Evolutionary conservation across 2,113 vertebrate species (phyloP).

Genomic region (Notiomystis cincta): DNA sequence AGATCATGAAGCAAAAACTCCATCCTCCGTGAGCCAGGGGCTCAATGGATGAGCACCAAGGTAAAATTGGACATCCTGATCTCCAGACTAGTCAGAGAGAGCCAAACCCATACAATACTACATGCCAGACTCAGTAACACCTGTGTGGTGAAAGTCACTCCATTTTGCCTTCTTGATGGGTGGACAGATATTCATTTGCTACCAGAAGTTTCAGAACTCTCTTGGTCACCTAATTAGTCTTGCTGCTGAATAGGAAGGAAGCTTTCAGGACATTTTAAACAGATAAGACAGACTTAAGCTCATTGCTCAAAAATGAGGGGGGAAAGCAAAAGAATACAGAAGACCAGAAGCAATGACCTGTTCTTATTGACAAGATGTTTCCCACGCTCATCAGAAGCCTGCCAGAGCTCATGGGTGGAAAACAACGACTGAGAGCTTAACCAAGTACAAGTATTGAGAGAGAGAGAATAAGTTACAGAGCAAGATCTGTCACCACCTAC

Average conservation of each 20-base stretch:
- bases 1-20: not conserved
- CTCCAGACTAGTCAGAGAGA: not conserved
- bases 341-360: not conserved
- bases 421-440: not conserved
- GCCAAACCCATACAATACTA: not conserved
- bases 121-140: not conserved
- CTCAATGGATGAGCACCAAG: not conserved
- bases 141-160: not conserved
- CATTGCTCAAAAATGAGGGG: not conserved
- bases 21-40: no score
- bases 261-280: not conserved
- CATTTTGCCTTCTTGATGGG: not conserved
- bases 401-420: not conserved
- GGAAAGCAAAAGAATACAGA: not conserved
- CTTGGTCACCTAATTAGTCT: not conserved
- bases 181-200: not conserved
- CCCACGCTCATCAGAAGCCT: not conserved
- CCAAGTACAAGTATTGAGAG: not conserved
- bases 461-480: not conserved
- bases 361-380: not conserved
- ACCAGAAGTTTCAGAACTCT: not conserved
- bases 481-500: not conserved
- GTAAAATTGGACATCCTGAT: not conserved
- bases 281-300: not conserved
- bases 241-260: not conserved